Evolutionary conservation across 2,888 invertebrate species (phyloP).

Genomic region (Drosophila koepferae): DNA sequence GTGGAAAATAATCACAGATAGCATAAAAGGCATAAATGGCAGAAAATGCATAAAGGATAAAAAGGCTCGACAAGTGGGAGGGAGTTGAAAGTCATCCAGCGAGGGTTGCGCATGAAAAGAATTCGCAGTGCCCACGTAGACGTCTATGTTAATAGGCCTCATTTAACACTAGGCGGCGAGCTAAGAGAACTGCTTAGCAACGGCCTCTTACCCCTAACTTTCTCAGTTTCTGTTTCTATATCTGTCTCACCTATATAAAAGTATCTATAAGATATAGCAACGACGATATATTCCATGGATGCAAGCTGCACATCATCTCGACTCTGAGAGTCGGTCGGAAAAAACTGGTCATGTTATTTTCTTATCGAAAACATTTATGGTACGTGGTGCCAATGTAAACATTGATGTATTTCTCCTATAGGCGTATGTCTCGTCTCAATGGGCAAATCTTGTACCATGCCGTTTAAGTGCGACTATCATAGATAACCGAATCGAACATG

Average conservation of each 20-base stretch:
- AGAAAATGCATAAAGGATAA: constrained; percentile 20
- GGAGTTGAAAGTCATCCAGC: constrained; percentile 26
- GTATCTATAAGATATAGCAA: too few species aligned
- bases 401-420: constrained; percentile 10
- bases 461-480: constrained; percentile 42
- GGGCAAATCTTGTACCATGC: constrained; percentile 72
- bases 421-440: constrained; percentile 67
- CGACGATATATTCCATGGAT: neutral
- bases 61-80: neutral
- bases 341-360: constrained; percentile 49
- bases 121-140: constrained; percentile 47
- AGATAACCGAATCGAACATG: constrained; percentile 67
- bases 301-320: neutral
- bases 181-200: neutral
- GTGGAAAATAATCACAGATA: constrained; percentile 81
- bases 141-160: constrained; percentile 72
- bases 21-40: constrained; percentile 72
- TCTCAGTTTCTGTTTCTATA: neutral
- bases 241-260: neutral
- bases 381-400: constrained; percentile 57
- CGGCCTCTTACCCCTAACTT: neutral
- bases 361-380: constrained; percentile 64
- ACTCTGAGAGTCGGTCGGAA: neutral
- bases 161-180: constrained; percentile 54
- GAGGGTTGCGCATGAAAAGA: constrained; percentile 56